Base-by-base conservation (phyloP, 2,113 vertebrate genomes). In the Phylloscopus whistleri region DNA sequence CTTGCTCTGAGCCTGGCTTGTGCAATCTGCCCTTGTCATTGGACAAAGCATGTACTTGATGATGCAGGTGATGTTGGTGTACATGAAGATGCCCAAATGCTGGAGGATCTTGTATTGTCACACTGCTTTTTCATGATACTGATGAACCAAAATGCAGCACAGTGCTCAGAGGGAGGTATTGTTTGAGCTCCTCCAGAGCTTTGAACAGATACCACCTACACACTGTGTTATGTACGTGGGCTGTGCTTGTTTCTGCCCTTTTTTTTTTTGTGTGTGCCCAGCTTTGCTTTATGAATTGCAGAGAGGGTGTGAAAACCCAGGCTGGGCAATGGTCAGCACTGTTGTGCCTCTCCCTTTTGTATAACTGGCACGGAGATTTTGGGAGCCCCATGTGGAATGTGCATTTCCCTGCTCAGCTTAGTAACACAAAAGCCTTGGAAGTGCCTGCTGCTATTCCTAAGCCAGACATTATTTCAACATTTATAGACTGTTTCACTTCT, bases 91-190 rank as follows among this genome's bases (percentile, higher is more conserved):
- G 33, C 16, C 10, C 5, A 41, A 24, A n/a, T 10, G n/a, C 73
- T 78, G 74, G 64, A 74, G 46, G 30, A 49, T 63, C 64, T 30
- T 0, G 0, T 53, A 7, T n/a, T 13, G 8, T 59, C 66, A 64
- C 1, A 0, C 10, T 1, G 0, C 26, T n/a, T 83, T 69, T 81
- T 62, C 9, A 0, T 37, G 53, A n/a, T 41, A 12, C 44, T 56
- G 44, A 20, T 63, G 46, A 52, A 48, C 75, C 39, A 15, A 49
- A 84, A 30, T 5, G 52, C 80, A 67, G 84, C 55, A 7, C 19
- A 13, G 39, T 2, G 2, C 66, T 87, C 66, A 43, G 60, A 81
- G 60, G 68, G 14, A 7, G 24, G 7, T 18, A 13, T 33, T 76
- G 63, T 76, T 83, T 13, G 16, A 74, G 37, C n/a, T 83, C 27